These are phyloP conservation scores for Lepetodrilus schrolli DNA, from an alignment of 2,888 invertebrate species.

Conservation along the genomic window DNA sequence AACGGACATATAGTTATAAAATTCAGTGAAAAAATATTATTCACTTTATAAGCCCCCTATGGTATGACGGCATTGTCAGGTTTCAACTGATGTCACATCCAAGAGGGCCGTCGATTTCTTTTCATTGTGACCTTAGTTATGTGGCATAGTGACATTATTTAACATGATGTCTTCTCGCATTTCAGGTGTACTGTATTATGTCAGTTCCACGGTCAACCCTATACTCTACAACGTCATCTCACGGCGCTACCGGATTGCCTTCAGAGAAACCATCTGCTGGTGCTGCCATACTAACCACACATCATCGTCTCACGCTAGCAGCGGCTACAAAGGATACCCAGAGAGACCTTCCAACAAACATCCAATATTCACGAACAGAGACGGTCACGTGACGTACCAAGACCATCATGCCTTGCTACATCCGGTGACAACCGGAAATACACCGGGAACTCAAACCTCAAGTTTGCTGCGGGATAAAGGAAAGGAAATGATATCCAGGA, in stretches of 20 bases:
- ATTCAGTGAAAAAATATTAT: too few species aligned
- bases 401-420: neutral
- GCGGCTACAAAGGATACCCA: neutral
- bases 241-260: slow-evolving; percentile 92
- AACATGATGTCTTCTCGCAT: too few species aligned
- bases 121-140: too few species aligned
- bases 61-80: too few species aligned
- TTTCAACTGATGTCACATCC: too few species aligned
- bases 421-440: neutral
- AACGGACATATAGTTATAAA: too few species aligned
- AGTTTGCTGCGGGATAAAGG: neutral
- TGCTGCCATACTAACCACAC: slow-evolving; percentile 54
- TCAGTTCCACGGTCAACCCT: slow-evolving; percentile 95
- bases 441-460: neutral
- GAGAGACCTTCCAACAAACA: neutral
- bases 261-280: slow-evolving; percentile 81
- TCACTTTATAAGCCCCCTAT: too few species aligned
- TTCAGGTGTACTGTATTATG: slow-evolving; percentile 89
- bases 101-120: too few species aligned
- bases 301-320: slow-evolving; percentile 49
- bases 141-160: too few species aligned
- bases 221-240: slow-evolving; percentile 96
- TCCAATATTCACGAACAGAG: neutral
- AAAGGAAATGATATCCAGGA: too few species aligned
- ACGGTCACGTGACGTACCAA: neutral